phyloP scores from a whole-genome alignment of 30 jellyfish, hydroid and myxozoan genomes.

The Rhopilema esculentum region DNA sequence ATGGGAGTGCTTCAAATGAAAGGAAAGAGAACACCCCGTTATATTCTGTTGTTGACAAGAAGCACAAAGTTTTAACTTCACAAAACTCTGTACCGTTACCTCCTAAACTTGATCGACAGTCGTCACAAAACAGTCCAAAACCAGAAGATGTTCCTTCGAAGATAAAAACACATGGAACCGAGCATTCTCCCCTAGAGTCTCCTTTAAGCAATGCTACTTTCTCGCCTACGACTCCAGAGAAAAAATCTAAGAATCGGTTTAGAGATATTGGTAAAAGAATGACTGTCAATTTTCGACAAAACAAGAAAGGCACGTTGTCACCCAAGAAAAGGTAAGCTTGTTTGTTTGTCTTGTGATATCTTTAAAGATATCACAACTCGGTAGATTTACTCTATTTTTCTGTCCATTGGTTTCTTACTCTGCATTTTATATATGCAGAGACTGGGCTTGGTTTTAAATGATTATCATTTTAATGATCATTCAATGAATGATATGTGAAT shows the following conservation, averaged over 20 bases:
- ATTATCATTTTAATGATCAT: no score
- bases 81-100: constrained; percentile 28
- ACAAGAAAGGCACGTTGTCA: constrained; percentile 8
- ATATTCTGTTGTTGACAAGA: constrained; percentile 3
- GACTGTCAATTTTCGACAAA: constrained; percentile 48
- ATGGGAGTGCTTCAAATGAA: not conserved
- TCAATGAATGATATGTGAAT: no score
- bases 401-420: not conserved
- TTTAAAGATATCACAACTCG: not conserved
- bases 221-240: constrained; percentile 17
- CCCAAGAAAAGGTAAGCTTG: constrained; percentile 31
- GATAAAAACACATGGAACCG: not conserved
- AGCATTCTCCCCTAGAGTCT: not conserved
- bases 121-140: constrained; percentile 14
- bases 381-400: no score
- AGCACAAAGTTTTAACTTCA: not conserved
- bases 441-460: no score
- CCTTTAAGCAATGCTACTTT: no score
- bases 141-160: constrained; percentile 7
- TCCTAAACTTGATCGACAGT: constrained; percentile 4
- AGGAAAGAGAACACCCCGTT: not conserved
- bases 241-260: constrained; percentile 15
- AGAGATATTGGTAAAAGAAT: constrained; percentile 48
- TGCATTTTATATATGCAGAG: not conserved
- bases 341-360: not conserved